Percentiles rank a stretch among this genome's conserved stretches.
Conservation (phyloP, 1,140 invertebrate species). For the Harpegnathos saltator region DNA sequence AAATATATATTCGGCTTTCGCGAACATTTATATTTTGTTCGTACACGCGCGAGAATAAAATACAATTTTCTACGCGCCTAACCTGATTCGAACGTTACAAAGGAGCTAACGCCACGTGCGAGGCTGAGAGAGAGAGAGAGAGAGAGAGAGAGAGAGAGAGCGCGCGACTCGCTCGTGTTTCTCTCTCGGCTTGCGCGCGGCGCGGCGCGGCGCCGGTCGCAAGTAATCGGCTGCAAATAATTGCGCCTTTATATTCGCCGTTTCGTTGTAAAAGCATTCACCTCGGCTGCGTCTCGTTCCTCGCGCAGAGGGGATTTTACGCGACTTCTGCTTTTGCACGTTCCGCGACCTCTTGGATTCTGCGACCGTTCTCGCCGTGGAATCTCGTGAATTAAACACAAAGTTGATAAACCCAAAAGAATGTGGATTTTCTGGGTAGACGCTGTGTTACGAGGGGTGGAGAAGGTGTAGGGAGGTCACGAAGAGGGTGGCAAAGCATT, state of each 20-base stretch:
- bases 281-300: constrained; percentile 32
- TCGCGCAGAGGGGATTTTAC: constrained; percentile 54
- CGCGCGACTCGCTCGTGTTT: too few relatives aligned
- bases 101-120: too few relatives aligned
- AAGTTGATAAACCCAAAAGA: constrained; percentile 76
- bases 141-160: too few relatives aligned
- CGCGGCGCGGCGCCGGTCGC: too few relatives aligned
- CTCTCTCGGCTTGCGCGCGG: too few relatives aligned
- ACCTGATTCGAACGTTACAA: too few relatives aligned
- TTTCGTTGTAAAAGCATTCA: constrained; percentile 7
- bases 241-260: not conserved
- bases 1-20: too few relatives aligned
- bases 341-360: constrained; percentile 18
- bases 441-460: constrained; percentile 36
- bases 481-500: constrained; percentile 69
- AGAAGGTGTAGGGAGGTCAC: constrained; percentile 31
- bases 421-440: constrained; percentile 72
- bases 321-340: constrained; percentile 16
- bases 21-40: too few relatives aligned
- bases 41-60: too few relatives aligned
- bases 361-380: constrained; percentile 44
- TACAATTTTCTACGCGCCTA: too few relatives aligned
- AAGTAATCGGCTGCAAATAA: constrained; percentile 2
- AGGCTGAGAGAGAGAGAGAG: too few relatives aligned
- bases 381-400: constrained; percentile 75